Base-by-base conservation (phyloP, 2,888 invertebrate species). In the Tetramorium bicarinatum region DNA sequence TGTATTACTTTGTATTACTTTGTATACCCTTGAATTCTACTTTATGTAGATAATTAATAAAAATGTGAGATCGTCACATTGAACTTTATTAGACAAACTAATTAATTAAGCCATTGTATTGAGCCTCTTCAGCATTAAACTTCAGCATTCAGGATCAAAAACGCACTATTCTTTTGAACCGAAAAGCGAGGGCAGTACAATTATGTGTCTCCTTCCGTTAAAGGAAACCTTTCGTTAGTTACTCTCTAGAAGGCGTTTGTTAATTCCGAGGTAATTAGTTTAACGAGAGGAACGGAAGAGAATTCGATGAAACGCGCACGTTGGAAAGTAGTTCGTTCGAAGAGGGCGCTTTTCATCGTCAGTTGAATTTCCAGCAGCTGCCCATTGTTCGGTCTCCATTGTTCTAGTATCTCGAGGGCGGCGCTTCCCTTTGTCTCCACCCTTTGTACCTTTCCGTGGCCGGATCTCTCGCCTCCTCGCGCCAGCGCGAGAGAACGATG, bases 341-440 rank as follows among this genome's bases (percentile, higher is more conserved):
- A 84, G 85, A 80, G 85, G 88, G 87, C 88, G 91, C 86, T 91
- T 91, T 90, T 90, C 92, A 92, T 92, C 91, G 92, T 92, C 91
- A 90, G 91, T 92, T 91, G 91, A 93, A 93, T 93, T 92, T 92
- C 86, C 91, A 93, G 92, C 89, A 92, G 89, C 90, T 87, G 83
- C 88, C 89, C 89, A 92, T 94, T 94, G 94, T 94, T 91, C 86
- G 87, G 79, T 92, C 92, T 87, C 94, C 94, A 94, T 94, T 94
- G 94, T 94, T 94, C 94, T 90, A 94, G 91, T 92, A 94, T 93
- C 93, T 93, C 92, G 93, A 92, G 94, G 94, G 94, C 94, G 94
- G 94, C 89, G 94, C 94, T 94, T 94, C 94, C 92, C 92, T 92
- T 94, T 94, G 94, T 94, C 93, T 93, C 94, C 94, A 94, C 94